Conservation (phyloP, 2,888 invertebrate species). For the Malthinus flaveolus region DNA sequence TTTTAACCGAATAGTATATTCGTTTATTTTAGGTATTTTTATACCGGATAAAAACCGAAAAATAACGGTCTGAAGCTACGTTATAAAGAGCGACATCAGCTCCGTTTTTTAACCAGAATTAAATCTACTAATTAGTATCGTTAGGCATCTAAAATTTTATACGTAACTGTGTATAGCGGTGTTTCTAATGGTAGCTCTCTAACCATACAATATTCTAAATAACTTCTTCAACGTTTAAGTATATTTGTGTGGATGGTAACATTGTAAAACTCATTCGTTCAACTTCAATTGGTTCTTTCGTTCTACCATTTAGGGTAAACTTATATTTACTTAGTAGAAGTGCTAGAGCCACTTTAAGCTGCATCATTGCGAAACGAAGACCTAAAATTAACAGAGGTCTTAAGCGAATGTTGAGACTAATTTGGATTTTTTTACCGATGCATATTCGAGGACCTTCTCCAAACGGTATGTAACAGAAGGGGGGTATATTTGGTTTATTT, state of each 20-base stretch:
- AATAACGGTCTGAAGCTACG: too few species aligned
- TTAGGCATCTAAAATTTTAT: too few species aligned
- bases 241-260: neutral
- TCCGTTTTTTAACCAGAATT: too few species aligned
- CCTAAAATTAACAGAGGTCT: neutral
- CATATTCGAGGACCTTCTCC: neutral
- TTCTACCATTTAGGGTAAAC: neutral
- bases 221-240: neutral
- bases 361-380: conserved; percentile 3
- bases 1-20: too few species aligned
- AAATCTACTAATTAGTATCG: too few species aligned
- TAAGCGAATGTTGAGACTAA: neutral
- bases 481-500: neutral
- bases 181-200: too few species aligned
- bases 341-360: conserved; percentile 4
- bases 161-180: too few species aligned
- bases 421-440: neutral
- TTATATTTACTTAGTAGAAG: neutral
- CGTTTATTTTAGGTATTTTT: too few species aligned
- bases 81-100: too few species aligned
- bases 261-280: conserved; percentile 7
- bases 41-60: too few species aligned
- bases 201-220: too few species aligned
- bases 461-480: conserved; percentile 35
- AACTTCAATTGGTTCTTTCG: neutral